Conservation (phyloP, 2,888 invertebrate genomes). For the Eurytoma adleriae region DNA sequence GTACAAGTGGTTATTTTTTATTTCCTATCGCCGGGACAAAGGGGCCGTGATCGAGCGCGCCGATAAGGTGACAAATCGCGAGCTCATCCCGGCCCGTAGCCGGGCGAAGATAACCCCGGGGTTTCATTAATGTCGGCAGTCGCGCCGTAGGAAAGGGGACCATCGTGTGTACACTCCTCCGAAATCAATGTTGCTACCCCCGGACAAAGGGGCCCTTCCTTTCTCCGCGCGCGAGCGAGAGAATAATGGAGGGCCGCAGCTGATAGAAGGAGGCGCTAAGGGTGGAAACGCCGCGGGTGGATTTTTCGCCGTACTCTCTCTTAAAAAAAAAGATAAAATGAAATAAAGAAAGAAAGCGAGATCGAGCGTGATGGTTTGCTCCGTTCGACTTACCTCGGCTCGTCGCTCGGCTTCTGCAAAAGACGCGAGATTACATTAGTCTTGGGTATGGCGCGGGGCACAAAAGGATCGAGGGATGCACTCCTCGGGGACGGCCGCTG, state of each 20-base stretch:
- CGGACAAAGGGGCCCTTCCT: slow-evolving; percentile 1
- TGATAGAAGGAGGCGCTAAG: slow-evolving; percentile 23
- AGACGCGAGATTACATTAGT: slow-evolving; percentile 55
- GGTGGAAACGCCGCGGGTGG: slow-evolving; percentile 30
- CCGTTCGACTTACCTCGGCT: slow-evolving; percentile 54
- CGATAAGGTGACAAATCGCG: slow-evolving; percentile 14
- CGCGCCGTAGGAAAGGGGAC: slow-evolving; percentile 1
- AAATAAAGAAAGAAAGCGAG: slow-evolving; percentile 9
- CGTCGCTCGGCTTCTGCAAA: slow-evolving; percentile 59
- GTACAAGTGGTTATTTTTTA: neutral
- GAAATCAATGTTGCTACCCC: slow-evolving; percentile 22
- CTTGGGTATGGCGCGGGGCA: slow-evolving; percentile 14
- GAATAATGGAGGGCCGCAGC: slow-evolving; percentile 32
- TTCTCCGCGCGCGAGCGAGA: neutral
- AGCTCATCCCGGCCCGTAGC: neutral
- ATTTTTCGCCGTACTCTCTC: slow-evolving; percentile 7
- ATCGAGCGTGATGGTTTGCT: slow-evolving; percentile 9
- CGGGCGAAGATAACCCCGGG: no score
- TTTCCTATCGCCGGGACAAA: neutral
- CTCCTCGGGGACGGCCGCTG: neutral
- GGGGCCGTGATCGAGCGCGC: neutral
- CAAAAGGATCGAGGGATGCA: slow-evolving; percentile 3
- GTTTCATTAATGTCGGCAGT: slow-evolving; percentile 18
- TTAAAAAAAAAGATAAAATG: neutral
- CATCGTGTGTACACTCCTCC: slow-evolving; percentile 13